Evolutionary conservation across 2,797 vertebrate species (phyloP).

Genomic region (Agapornis canus): DNA sequence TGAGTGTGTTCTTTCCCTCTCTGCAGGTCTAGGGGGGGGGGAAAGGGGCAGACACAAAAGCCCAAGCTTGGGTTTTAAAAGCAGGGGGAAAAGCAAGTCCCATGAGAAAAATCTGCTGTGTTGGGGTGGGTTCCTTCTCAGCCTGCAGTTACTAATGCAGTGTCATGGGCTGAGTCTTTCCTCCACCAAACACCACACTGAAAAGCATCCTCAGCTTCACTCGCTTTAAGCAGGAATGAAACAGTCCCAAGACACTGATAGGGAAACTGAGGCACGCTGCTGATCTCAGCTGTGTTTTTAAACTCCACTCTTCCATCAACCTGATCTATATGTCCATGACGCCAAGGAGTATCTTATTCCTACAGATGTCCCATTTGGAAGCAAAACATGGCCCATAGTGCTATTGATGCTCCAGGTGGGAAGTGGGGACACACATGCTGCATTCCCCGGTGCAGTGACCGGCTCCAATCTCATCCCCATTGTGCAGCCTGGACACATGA

Average conservation of each 20-base stretch:
- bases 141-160: neutral
- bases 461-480: accelerated
- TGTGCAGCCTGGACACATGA: neutral
- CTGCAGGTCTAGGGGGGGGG: neutral
- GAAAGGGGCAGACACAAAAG: neutral
- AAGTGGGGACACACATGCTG: accelerated
- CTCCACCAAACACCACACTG: accelerated
- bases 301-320: neutral
- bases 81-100: neutral
- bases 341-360: neutral
- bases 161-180: neutral
- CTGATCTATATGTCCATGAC: neutral
- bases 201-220: neutral
- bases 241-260: neutral
- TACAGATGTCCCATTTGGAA: neutral
- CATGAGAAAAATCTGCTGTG: neutral
- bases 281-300: neutral
- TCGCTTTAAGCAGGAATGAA: neutral
- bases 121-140: neutral
- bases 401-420: accelerated
- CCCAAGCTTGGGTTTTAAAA: neutral
- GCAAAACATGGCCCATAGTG: neutral
- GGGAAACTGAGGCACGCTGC: neutral
- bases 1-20: neutral
- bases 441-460: accelerated